A percentile compares a stretch with the other conserved stretches of the same genome.
These are phyloP conservation scores for Tholera decimalis DNA, from an alignment of 2,888 invertebrate genomes.

Conservation along the genomic window DNA sequence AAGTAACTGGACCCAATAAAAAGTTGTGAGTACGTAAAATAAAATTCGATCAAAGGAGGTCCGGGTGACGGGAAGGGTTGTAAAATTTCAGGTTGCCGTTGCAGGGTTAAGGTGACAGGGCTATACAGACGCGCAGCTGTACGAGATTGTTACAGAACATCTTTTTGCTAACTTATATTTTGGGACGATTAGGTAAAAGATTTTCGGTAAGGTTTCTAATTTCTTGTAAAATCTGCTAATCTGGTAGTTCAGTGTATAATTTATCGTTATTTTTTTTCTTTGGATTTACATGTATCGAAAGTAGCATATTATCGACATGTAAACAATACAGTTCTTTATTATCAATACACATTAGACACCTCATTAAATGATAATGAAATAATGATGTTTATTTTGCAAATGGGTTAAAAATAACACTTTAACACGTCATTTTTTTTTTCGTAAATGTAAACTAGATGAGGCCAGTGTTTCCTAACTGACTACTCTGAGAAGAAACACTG, in stretches of 20 bases:
- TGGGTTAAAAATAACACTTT: no score
- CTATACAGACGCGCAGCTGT: slow-evolving; percentile 58
- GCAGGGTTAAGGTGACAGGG: slow-evolving; percentile 78
- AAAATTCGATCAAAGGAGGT: slow-evolving; percentile 82
- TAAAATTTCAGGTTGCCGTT: slow-evolving; percentile 76
- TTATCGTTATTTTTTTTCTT: not conserved
- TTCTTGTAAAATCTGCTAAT: not conserved
- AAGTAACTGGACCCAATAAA: slow-evolving; percentile 82
- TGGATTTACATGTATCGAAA: not conserved
- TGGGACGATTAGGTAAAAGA: fast-evolving
- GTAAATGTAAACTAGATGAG: no score
- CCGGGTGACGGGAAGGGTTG: slow-evolving; percentile 70
- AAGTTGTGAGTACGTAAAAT: slow-evolving; percentile 84
- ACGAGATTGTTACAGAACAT: not conserved
- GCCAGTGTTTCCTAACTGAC: no score
- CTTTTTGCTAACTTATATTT: not conserved
- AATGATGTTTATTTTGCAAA: no score
- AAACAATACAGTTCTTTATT: not conserved
- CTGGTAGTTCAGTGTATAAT: not conserved
- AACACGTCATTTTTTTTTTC: no score
- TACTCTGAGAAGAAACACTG: no score
- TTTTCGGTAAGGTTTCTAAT: not conserved
- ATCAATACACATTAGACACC: not conserved
- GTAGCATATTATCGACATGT: not conserved
- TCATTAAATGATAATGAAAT: no score